Percentiles rank a stretch among this genome's conserved stretches.
Conservation (phyloP, 64 coral and sea anemone genomes). For the Astreopora myriophthalma region DNA sequence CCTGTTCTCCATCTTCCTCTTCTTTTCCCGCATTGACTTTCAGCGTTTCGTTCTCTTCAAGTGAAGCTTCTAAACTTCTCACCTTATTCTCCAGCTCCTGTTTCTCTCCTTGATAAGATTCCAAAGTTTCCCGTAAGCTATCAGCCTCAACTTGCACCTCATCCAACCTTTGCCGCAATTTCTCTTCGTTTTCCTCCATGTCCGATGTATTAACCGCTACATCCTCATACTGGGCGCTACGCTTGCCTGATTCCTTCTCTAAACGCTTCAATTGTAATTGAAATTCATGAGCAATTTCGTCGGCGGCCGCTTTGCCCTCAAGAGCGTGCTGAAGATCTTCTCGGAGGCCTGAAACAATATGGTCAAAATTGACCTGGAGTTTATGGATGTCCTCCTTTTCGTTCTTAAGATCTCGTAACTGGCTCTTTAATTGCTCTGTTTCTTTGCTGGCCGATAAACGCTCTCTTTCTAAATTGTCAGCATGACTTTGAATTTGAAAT, state of each 20-base stretch:
- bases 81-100: neutral
- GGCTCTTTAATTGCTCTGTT: slow-evolving; percentile 22
- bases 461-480: slow-evolving; percentile 1
- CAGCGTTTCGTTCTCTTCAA: neutral
- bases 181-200: slow-evolving; percentile 30
- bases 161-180: slow-evolving; percentile 15
- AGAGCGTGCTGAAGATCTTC: slow-evolving; percentile 83
- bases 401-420: slow-evolving; percentile 38
- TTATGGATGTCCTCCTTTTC: slow-evolving; percentile 55
- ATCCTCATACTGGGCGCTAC: slow-evolving; percentile 36
- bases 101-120: slow-evolving; percentile 39
- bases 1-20: slow-evolving; percentile 52
- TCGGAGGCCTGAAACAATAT: slow-evolving; percentile 77
- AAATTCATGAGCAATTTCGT: slow-evolving; percentile 66
- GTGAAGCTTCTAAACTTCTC: neutral
- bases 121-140: neutral
- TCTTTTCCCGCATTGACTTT: neutral
- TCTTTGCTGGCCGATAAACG: slow-evolving; percentile 15
- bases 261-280: slow-evolving; percentile 71
- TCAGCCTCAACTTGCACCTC: neutral
- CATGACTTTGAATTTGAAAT: slow-evolving; percentile 37
- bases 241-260: slow-evolving; percentile 58
- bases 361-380: slow-evolving; percentile 54
- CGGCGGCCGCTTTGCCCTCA: slow-evolving; percentile 72
- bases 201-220: slow-evolving; percentile 48